A percentile compares a stretch with the other conserved stretches of the same genome.
Evolutionary conservation across 2,113 vertebrate genomes (phyloP).

Genomic region (Daboia siamensis): DNA sequence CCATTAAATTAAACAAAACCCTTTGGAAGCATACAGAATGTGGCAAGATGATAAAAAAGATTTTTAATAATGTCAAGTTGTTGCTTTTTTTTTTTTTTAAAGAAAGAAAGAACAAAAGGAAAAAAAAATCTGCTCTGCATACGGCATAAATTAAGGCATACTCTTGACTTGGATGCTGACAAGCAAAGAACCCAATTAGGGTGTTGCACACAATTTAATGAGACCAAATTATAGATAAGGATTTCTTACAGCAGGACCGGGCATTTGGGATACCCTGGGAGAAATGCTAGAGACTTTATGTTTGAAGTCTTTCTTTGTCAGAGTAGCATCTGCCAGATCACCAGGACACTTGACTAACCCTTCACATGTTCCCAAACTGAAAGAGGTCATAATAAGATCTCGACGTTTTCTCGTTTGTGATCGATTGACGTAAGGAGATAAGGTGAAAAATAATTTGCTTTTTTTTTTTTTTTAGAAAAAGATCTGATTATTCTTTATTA

Average conservation of each 20-base stretch:
- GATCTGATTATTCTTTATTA: too few species aligned
- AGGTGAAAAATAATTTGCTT: not conserved
- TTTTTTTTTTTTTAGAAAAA: not conserved
- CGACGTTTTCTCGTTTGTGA: not conserved
- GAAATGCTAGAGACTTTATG: not conserved
- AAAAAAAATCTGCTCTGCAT: not conserved
- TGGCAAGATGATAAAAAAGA: constrained; percentile 6
- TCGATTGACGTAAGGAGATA: not conserved
- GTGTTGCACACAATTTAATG: not conserved
- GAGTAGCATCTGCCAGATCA: not conserved
- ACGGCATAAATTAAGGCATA: not conserved
- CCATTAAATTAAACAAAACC: constrained; percentile 13
- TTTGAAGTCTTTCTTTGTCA: not conserved
- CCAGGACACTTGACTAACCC: not conserved
- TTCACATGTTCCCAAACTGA: not conserved
- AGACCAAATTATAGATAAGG: not conserved
- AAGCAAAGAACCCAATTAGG: not conserved
- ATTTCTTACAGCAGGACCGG: not conserved
- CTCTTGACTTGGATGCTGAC: not conserved
- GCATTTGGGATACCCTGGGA: not conserved
- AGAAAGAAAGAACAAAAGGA: not conserved
- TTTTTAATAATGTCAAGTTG: not conserved
- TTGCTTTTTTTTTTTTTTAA: not conserved
- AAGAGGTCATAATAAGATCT: not conserved
- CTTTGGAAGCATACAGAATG: not conserved